phyloP scores from a whole-genome alignment of 2,888 invertebrate species.

The Macrophya alboannulata region DNA sequence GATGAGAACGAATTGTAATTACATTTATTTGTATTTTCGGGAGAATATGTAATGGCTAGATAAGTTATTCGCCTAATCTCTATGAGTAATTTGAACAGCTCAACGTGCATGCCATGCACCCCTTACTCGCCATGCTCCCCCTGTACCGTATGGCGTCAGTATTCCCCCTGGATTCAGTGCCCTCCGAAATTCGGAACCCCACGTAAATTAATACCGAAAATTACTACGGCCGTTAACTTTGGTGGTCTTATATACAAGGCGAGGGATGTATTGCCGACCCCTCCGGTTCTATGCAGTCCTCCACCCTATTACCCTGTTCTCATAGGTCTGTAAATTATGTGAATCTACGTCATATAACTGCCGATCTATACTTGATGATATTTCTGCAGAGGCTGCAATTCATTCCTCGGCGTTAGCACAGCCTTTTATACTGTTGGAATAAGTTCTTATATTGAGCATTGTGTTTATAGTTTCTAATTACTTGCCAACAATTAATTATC shows the following conservation, averaged over 20 bases:
- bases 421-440: background rate
- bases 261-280: conserved; percentile 44
- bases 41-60: background rate
- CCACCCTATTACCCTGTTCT: conserved; percentile 50
- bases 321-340: conserved; percentile 37
- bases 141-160: conserved; percentile 25
- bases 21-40: conserved; percentile 20
- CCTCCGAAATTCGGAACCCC: conserved; percentile 53
- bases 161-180: conserved; percentile 53
- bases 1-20: background rate
- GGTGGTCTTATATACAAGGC: conserved; percentile 49
- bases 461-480: background rate
- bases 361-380: background rate
- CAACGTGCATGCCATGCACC: conserved; percentile 52
- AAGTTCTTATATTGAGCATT: background rate
- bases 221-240: conserved; percentile 40
- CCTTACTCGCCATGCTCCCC: conserved; percentile 50
- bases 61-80: conserved; percentile 12
- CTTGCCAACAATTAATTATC: background rate
- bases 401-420: background rate
- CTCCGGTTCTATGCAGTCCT: conserved; percentile 52
- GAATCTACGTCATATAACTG: background rate
- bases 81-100: conserved; percentile 20
- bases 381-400: background rate
- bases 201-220: conserved; percentile 49